phyloP scores from a whole-genome alignment of 2,113 vertebrate species.

The Onychorhynchus coronatus region DNA sequence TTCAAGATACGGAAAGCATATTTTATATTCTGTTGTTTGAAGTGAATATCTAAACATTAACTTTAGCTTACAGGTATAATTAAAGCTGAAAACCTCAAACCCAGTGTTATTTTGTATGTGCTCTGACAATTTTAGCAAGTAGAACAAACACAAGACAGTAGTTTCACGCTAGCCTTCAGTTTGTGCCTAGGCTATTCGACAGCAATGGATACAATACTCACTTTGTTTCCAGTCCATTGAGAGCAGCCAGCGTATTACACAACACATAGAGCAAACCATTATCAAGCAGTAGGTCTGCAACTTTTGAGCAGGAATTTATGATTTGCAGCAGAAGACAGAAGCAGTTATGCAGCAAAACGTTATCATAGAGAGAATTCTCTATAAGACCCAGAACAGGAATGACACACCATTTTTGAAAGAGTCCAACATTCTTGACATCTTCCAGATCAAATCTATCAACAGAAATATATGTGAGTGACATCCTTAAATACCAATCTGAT shows the following conservation, averaged over 20 bases:
- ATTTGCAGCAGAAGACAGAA: slow-evolving; percentile 92
- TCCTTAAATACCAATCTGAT: neutral
- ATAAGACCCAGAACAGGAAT: slow-evolving; percentile 92
- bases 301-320: slow-evolving; percentile 91
- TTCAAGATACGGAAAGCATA: neutral
- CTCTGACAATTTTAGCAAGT: neutral
- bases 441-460: slow-evolving; percentile 87
- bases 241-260: slow-evolving; percentile 91
- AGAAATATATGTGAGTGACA: neutral
- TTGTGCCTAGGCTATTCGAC: neutral
- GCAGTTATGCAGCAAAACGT: slow-evolving; percentile 87
- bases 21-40: neutral
- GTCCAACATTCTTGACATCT: slow-evolving; percentile 86
- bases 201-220: slow-evolving; percentile 63
- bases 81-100: neutral
- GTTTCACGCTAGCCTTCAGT: neutral
- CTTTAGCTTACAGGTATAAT: neutral
- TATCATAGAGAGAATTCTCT: slow-evolving; percentile 93
- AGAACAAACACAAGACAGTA: neutral
- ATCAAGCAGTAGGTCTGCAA: slow-evolving; percentile 94
- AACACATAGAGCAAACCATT: slow-evolving; percentile 94
- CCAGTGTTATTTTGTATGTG: neutral
- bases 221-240: slow-evolving; percentile 93
- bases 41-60: neutral
- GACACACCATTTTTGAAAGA: slow-evolving; percentile 92